Conservation (phyloP, 53 echinoderm and acorn worm species). For the Zoroaster sp. region DNA sequence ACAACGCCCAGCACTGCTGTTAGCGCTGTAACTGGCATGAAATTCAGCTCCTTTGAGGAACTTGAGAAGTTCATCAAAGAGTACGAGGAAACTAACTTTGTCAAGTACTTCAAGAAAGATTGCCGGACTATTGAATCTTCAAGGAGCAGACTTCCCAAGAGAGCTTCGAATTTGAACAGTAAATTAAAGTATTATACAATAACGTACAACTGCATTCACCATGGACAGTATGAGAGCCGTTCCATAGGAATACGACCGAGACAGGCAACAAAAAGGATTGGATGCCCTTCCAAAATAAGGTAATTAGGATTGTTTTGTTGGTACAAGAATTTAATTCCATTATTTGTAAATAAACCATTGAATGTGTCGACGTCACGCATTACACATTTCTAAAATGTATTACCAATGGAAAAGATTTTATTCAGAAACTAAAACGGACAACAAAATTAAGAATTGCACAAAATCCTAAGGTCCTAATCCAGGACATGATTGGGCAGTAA, state of each 20-base stretch:
- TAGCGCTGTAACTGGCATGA: neutral
- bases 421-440: too few relatives aligned
- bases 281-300: slow-evolving; percentile 1
- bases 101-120: slow-evolving; percentile 2
- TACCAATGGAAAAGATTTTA: too few relatives aligned
- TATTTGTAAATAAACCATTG: too few relatives aligned
- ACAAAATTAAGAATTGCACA: too few relatives aligned
- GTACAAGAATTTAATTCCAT: too few relatives aligned
- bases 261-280: neutral
- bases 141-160: slow-evolving; percentile 3
- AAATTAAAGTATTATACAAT: neutral
- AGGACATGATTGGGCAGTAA: too few relatives aligned
- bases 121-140: neutral
- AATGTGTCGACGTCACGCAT: too few relatives aligned
- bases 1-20: neutral
- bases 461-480: too few relatives aligned
- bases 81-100: neutral
- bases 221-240: neutral
- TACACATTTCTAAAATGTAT: too few relatives aligned
- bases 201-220: neutral
- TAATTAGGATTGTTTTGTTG: too few relatives aligned
- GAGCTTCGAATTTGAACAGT: neutral
- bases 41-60: neutral
- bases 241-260: neutral
- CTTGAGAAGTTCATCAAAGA: slow-evolving; percentile 1